Conservation (phyloP, 2,113 vertebrate genomes). For the Galeopterus variegatus region DNA sequence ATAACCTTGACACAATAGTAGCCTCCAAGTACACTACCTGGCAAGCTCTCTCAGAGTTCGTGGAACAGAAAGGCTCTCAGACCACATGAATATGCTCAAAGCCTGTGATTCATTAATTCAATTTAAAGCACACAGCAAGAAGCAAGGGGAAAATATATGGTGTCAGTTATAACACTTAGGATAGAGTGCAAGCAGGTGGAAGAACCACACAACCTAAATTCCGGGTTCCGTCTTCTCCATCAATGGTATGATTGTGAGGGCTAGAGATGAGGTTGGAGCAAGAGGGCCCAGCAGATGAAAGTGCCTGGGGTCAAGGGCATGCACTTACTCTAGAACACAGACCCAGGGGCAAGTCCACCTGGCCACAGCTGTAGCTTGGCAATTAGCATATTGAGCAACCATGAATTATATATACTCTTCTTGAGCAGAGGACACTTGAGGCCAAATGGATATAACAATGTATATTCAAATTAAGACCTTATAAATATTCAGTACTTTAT, state of each 20-base stretch:
- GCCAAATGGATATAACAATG: neutral
- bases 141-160: neutral
- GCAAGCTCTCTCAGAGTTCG: neutral
- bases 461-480: neutral
- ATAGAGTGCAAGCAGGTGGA: neutral
- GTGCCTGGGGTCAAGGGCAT: neutral
- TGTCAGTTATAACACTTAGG: neutral
- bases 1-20: neutral
- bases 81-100: neutral
- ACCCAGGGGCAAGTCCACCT: neutral
- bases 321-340: neutral
- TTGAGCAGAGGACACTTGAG: neutral
- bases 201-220: neutral
- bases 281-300: neutral
- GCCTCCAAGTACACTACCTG: neutral
- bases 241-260: neutral
- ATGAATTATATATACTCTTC: neutral
- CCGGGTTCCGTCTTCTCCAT: neutral
- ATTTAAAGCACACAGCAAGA: conserved; percentile 12
- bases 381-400: neutral
- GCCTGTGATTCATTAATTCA: neutral
- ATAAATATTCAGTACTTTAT: neutral
- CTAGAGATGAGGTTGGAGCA: neutral
- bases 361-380: neutral
- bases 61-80: neutral